phyloP scores from a whole-genome alignment of 92 coral and sea anemone genomes.

The Metridium senile region DNA sequence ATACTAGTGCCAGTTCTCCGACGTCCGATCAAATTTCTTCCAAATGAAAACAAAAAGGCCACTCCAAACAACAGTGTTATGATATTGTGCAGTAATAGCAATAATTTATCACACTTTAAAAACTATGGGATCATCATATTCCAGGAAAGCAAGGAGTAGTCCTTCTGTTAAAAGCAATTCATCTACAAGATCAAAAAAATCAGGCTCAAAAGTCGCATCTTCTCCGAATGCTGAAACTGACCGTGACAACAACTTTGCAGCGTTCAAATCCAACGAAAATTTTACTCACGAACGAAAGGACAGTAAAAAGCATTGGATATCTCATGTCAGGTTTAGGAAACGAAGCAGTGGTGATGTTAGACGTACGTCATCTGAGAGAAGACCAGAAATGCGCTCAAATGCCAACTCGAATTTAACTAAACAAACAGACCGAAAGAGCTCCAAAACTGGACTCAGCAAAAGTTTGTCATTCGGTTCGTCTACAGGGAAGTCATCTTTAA shows the following conservation, averaged over 20 bases:
- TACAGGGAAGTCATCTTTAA: background rate
- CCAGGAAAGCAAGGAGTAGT: constrained; percentile 16
- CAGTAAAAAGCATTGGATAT: constrained; percentile 75
- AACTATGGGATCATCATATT: constrained; percentile 35
- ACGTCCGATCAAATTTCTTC: background rate
- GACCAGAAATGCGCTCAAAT: constrained; percentile 15
- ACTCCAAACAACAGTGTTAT: background rate
- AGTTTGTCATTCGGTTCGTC: constrained; percentile 1
- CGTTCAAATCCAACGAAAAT: background rate
- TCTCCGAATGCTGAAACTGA: background rate
- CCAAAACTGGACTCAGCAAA: background rate
- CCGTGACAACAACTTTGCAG: background rate
- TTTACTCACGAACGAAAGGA: constrained; percentile 55
- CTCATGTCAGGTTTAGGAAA: constrained; percentile 51
- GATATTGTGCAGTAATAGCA: background rate
- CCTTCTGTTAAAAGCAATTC: background rate
- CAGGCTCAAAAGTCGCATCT: background rate
- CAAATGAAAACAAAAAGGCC: background rate
- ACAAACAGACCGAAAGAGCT: constrained; percentile 16
- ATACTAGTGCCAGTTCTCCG: background rate
- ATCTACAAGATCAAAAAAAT: constrained; percentile 4
- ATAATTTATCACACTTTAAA: background rate
- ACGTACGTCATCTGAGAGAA: constrained; percentile 30
- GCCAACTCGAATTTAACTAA: constrained; percentile 11
- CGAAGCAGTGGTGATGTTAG: constrained; percentile 39